A percentile compares a stretch with the other conserved stretches of the same genome.
Evolutionary conservation across 2,797 vertebrate species (phyloP).

Genomic region (Typhlichthys eigenmanni): DNA sequence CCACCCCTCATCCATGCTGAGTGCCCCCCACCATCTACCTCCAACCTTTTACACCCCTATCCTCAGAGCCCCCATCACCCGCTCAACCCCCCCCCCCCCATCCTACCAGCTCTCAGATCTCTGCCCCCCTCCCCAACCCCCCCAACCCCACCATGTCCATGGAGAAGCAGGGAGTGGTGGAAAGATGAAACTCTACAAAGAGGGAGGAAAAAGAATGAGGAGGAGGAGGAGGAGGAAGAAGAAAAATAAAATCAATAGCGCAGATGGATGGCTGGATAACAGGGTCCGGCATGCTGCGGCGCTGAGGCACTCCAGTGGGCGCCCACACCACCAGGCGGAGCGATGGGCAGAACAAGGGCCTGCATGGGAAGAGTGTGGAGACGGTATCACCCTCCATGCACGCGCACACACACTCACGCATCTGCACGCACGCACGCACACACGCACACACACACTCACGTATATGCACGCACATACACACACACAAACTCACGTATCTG

Average conservation of each 20-base stretch:
- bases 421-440: too few relatives aligned
- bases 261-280: constrained; percentile 84
- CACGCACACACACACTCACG: too few relatives aligned
- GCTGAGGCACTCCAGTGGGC: constrained; percentile 82
- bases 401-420: background rate
- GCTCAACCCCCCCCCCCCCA: too few relatives aligned
- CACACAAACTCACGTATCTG: too few relatives aligned
- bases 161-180: constrained; percentile 71
- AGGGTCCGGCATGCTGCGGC: constrained; percentile 81
- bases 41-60: too few relatives aligned
- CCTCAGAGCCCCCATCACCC: too few relatives aligned
- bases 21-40: too few relatives aligned
- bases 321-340: constrained; percentile 80
- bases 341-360: constrained; percentile 69
- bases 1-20: too few relatives aligned
- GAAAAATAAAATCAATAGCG: constrained; percentile 78
- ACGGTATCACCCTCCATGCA: constrained; percentile 61
- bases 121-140: constrained; percentile 53
- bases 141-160: constrained; percentile 42
- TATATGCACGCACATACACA: too few relatives aligned
- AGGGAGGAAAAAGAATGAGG: constrained; percentile 23
- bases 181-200: constrained; percentile 82
- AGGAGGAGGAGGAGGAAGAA: too few relatives aligned
- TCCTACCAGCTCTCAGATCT: too few relatives aligned
- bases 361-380: constrained; percentile 65